Conservation (phyloP, 2,888 invertebrate genomes). For the Chouioia cunea region DNA sequence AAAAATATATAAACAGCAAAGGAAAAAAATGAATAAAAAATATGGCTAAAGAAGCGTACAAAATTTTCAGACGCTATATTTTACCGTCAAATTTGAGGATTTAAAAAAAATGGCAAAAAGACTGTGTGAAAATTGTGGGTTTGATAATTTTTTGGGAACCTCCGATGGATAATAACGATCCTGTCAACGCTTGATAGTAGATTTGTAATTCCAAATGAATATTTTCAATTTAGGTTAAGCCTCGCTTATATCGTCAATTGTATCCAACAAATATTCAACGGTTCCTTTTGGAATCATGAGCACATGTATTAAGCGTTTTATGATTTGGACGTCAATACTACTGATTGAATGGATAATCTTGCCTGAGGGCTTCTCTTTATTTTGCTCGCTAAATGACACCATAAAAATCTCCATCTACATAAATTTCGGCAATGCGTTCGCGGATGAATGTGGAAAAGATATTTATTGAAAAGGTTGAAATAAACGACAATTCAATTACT, state of each 20-base stretch:
- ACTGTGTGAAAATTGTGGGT: too few species aligned
- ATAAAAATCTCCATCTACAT: slow-evolving; percentile 19
- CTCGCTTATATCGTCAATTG: too few species aligned
- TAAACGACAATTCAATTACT: slow-evolving; percentile 5
- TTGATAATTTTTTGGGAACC: too few species aligned
- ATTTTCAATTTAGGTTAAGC: too few species aligned
- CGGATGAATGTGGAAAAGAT: not conserved
- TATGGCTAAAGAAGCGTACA: not conserved
- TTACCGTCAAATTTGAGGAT: slow-evolving; percentile 42
- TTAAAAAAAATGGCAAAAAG: slow-evolving; percentile 14
- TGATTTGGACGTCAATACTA: slow-evolving; percentile 16
- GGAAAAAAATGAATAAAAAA: not conserved
- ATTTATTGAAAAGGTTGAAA: slow-evolving; percentile 6
- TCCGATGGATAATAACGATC: too few species aligned
- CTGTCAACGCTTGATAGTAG: too few species aligned
- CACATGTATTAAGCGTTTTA: slow-evolving; percentile 30
- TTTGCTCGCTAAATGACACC: slow-evolving; percentile 4
- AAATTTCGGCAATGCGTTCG: slow-evolving; percentile 14
- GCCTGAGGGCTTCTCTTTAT: slow-evolving; percentile 4
- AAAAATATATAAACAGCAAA: not conserved
- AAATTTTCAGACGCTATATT: slow-evolving; percentile 35
- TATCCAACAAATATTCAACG: not conserved
- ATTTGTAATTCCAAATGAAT: too few species aligned
- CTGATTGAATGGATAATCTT: slow-evolving; percentile 20
- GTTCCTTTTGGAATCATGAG: not conserved